A percentile compares a stretch with the other conserved stretches of the same genome.
These are phyloP conservation scores for Andinoacara biseriatus DNA, from an alignment of 2,113 vertebrate genomes.

Conservation along the genomic window DNA sequence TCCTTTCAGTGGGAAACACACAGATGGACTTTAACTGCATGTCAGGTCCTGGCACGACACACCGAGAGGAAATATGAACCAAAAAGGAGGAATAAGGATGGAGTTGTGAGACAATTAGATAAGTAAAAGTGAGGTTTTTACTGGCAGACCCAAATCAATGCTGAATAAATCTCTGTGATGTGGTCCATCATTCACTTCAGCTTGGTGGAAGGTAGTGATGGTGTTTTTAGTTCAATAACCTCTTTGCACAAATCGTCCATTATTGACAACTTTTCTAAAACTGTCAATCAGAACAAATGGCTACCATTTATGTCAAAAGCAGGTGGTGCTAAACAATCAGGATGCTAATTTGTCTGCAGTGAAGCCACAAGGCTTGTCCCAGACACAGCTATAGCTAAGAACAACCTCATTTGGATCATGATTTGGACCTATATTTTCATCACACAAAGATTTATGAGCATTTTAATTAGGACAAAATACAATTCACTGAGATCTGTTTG, in stretches of 20 bases:
- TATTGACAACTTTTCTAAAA: too few relatives aligned
- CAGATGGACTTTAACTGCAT: conserved; percentile 11
- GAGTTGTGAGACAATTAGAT: not conserved
- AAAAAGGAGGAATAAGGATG: not conserved
- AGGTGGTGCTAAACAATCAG: too few relatives aligned
- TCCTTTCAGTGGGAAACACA: conserved; percentile 15
- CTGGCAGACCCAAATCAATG: not conserved
- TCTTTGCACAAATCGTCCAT: not conserved
- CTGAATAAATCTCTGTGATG: not conserved
- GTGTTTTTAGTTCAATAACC: not conserved
- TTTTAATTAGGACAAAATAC: not conserved
- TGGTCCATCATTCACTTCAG: not conserved
- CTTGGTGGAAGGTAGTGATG: not conserved
- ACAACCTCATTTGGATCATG: not conserved
- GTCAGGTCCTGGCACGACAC: not conserved
- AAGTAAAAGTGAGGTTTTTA: not conserved
- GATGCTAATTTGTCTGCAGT: not conserved
- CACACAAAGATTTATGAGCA: not conserved
- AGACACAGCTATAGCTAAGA: not conserved
- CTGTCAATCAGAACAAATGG: too few relatives aligned
- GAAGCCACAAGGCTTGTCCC: not conserved
- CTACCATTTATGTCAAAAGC: too few relatives aligned
- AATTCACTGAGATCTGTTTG: not conserved
- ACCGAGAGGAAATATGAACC: not conserved
- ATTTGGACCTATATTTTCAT: not conserved